phyloP scores from a whole-genome alignment of 2,888 invertebrate species.

The Helicoverpa assulta region DNA sequence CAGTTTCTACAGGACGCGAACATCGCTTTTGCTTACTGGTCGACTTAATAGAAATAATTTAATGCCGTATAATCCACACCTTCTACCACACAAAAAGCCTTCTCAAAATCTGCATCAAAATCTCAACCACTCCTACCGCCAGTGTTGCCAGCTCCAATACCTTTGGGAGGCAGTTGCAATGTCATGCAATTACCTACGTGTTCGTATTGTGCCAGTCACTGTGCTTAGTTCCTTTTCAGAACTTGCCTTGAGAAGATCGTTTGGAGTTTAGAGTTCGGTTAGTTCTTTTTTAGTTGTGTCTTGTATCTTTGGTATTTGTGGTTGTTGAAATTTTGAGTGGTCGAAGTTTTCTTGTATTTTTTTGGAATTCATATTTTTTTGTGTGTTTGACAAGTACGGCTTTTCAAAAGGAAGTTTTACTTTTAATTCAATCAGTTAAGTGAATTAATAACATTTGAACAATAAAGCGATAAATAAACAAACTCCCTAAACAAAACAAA shows the following conservation, averaged over 20 bases:
- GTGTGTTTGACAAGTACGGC: too few relatives aligned
- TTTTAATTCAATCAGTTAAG: too few relatives aligned
- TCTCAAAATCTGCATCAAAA: conserved; percentile 21
- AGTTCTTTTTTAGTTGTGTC: conserved; percentile 12
- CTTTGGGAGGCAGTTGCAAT: conserved; percentile 52
- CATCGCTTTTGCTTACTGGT: too few relatives aligned
- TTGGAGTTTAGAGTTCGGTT: conserved; percentile 24
- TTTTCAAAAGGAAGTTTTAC: too few relatives aligned
- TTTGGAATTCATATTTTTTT: too few relatives aligned
- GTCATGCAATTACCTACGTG: conserved; percentile 64
- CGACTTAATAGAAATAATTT: too few relatives aligned
- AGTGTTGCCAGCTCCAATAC: conserved; percentile 41
- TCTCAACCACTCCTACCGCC: conserved; percentile 38
- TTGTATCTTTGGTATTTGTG: conserved; percentile 4
- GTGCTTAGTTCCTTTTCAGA: conserved; percentile 51
- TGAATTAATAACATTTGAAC: too few relatives aligned
- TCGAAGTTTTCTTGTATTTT: background rate
- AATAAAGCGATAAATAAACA: background rate
- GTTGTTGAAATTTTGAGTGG: too few relatives aligned
- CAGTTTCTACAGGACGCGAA: too few relatives aligned
- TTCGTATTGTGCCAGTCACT: conserved; percentile 52
- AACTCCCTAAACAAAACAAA: background rate
- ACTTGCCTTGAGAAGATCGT: conserved; percentile 34
- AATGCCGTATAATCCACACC: too few relatives aligned
- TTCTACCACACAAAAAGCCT: background rate